Evolutionary conservation across 2,888 invertebrate genomes (phyloP).

Genomic region (Exocentrus adspersus): DNA sequence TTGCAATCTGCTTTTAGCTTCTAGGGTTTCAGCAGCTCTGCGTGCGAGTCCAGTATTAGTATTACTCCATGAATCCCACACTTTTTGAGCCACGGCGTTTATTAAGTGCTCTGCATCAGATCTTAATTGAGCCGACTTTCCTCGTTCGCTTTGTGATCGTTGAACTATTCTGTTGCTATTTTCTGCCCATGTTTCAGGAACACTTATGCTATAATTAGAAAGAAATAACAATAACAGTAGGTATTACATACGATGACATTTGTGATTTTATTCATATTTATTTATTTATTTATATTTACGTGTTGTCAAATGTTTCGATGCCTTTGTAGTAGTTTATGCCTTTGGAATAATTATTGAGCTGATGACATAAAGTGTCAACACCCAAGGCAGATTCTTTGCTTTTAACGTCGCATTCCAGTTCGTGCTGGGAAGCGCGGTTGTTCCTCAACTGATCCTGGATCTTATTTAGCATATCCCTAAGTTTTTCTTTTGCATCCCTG

Average conservation of each 20-base stretch:
- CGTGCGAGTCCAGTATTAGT: conserved; percentile 83
- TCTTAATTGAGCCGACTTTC: conserved; percentile 80
- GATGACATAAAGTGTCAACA: conserved; percentile 86
- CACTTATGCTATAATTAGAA: conserved; percentile 69
- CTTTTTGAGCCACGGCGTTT: conserved; percentile 77
- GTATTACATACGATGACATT: no score
- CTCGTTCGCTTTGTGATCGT: conserved; percentile 84
- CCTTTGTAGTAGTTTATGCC: conserved; percentile 88
- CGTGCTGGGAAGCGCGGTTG: conserved; percentile 83
- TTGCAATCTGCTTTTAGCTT: conserved; percentile 86
- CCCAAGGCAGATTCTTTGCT: conserved; percentile 89
- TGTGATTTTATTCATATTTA: no score
- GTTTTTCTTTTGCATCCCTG: conserved; percentile 79
- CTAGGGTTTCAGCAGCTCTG: conserved; percentile 79
- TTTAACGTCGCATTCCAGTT: conserved; percentile 86
- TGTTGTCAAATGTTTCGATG: conserved; percentile 87
- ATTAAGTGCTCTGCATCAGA: conserved; percentile 81
- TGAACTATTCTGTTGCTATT: conserved; percentile 79
- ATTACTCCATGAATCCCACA: conserved; percentile 87
- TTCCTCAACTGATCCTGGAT: conserved; percentile 75
- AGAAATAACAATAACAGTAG: no score
- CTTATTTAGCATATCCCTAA: conserved; percentile 78
- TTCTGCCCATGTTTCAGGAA: conserved; percentile 84
- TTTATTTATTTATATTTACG: conserved; percentile 66
- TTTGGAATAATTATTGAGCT: conserved; percentile 79